Base-by-base conservation (phyloP, 2,888 invertebrate genomes). In the Oligia latruncula region DNA sequence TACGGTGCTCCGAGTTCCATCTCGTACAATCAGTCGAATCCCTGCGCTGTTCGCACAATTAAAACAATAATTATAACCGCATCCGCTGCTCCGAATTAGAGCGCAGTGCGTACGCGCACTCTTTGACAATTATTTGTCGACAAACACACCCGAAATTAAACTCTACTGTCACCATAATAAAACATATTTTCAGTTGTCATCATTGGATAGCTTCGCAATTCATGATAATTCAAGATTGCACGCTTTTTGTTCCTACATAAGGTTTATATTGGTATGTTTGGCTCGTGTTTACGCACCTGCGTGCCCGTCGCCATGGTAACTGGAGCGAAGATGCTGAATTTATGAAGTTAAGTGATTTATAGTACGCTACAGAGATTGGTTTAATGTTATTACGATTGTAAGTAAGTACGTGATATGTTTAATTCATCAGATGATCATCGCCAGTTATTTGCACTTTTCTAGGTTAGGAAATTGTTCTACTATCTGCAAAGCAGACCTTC, bases 271-370 rank as follows among this genome's bases (percentile, higher is more conserved):
- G 1, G 9, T 20, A 23, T 80, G 72, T 29, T 8, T 8, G 9
- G 20, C 0, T 13, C 13, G 75, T 65, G 60, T 68, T 71, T 73
- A 76, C 49, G 64, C 49, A 72, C 29, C 60, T 78, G 72, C 73
- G 68, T 72, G 67, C 66, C 35, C 70, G 87, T 90, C 88, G 83
- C 74, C 72, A 88, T 84, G 82, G 82, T 87, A 89, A 92, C 88
- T 92, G 87, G 92, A 92, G 92, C 92, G 91, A 83, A 78, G 67
- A 86, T 82, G 77, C 79, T 74, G 83, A 84, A 82, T 83, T 85
- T 79, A 85, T 81, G 73, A 82, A 75, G 80, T 73, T 78, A 78
- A 81, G 65, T 84, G 77, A 84, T 80, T 89, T 78, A 72, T 70
- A 83, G 35, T 77, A 68, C 80, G 76, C 87, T 65, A 49, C 71